A percentile compares a stretch with the other conserved stretches of the same genome.
Evolutionary conservation across 2,113 vertebrate genomes (phyloP).

Genomic region (Synchiropus splendidus): DNA sequence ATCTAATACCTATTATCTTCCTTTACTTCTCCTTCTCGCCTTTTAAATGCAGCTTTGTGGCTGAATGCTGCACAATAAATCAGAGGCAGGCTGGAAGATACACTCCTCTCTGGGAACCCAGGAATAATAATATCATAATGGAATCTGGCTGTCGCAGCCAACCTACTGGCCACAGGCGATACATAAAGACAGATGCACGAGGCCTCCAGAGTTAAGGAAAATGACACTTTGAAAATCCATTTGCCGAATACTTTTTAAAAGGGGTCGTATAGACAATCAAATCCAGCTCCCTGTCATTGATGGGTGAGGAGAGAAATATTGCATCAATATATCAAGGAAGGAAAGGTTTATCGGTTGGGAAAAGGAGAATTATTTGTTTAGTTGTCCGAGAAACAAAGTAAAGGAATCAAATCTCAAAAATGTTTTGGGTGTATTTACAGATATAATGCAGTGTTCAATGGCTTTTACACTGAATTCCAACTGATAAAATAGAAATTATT

Average conservation of each 20-base stretch:
- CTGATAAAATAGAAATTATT: no score
- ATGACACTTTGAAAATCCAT: constrained; percentile 30
- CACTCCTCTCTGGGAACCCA: constrained; percentile 34
- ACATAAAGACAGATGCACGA: constrained; percentile 23
- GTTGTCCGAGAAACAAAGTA: no score
- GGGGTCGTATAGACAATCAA: no score
- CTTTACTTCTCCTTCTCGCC: background rate
- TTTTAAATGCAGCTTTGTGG: constrained; percentile 22
- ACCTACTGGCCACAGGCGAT: constrained; percentile 41
- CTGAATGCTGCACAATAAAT: constrained; percentile 29
- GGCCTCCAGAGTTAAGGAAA: constrained; percentile 23
- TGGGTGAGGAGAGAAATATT: no score
- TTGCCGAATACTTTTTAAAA: constrained; percentile 46
- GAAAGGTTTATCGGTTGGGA: no score
- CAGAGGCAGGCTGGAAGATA: constrained; percentile 29
- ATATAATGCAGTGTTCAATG: no score
- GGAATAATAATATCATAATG: constrained; percentile 54
- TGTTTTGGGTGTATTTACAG: no score
- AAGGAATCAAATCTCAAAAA: no score
- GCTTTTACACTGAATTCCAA: no score
- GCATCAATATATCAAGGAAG: no score
- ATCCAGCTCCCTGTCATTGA: no score
- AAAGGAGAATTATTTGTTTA: no score
- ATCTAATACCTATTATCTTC: background rate
- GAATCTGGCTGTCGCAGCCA: constrained; percentile 44